These are phyloP conservation scores for Phaethon lepturus DNA, from an alignment of 2,113 vertebrate species.

Conservation along the genomic window DNA sequence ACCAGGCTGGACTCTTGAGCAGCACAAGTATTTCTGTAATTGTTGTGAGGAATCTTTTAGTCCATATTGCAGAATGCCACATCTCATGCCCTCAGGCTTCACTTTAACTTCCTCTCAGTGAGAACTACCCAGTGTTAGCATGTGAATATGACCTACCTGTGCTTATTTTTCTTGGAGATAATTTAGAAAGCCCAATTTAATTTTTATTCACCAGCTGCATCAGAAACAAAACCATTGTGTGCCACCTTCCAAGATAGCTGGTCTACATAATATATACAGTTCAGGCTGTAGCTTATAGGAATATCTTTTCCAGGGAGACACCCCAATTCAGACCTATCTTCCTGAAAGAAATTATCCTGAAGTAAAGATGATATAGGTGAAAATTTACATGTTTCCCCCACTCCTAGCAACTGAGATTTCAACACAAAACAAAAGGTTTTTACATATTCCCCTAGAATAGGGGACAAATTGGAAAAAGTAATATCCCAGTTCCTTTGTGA, in stretches of 20 bases:
- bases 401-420: neutral
- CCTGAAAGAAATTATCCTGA: neutral
- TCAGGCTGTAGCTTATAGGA: neutral
- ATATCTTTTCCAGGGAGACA: neutral
- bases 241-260: neutral
- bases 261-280: neutral
- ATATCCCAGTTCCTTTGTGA: no score
- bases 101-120: neutral
- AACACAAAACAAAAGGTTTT: neutral
- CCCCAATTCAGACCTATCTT: neutral
- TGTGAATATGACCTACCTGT: neutral
- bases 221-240: neutral
- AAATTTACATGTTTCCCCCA: neutral
- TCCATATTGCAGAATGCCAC: neutral
- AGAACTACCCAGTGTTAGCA: neutral
- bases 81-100: neutral
- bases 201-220: neutral
- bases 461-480: no score
- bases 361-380: neutral
- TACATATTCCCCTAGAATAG: neutral
- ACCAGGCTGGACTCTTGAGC: neutral
- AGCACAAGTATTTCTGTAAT: neutral
- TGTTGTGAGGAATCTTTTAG: neutral
- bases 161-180: neutral
- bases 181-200: neutral